phyloP scores from a whole-genome alignment of 2,888 invertebrate species.

The Ichneumon xanthorius region DNA sequence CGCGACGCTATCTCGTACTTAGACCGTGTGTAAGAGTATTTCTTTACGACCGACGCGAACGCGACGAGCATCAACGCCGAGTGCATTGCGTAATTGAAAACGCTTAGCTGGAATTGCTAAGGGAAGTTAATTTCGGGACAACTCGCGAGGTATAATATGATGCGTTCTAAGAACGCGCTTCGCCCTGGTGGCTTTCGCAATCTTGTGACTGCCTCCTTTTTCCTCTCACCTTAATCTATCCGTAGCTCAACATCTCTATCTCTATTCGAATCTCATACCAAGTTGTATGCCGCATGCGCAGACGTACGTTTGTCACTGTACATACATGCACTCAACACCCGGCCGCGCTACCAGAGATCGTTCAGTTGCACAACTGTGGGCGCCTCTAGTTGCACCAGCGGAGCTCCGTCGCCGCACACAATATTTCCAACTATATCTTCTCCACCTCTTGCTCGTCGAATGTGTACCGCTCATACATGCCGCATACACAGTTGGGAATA shows the following conservation, averaged over 20 bases:
- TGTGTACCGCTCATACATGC: conserved; percentile 26
- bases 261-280: conserved; percentile 20
- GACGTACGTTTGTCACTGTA: conserved; percentile 39
- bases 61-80: conserved; percentile 5
- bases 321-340: conserved; percentile 19
- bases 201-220: conserved; percentile 33
- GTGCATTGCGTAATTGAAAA: conserved; percentile 51
- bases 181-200: conserved; percentile 49
- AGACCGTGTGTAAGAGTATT: not conserved
- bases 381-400: conserved; percentile 12
- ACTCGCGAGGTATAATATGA: conserved; percentile 31
- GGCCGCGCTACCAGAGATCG: conserved; percentile 11
- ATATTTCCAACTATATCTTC: conserved; percentile 28
- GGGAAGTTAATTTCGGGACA: conserved; percentile 59
- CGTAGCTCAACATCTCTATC: not conserved
- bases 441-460: conserved; percentile 21
- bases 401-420: conserved; percentile 13
- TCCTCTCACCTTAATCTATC: conserved; percentile 29
- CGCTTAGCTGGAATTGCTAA: conserved; percentile 42
- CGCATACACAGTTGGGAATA: conserved; percentile 28
- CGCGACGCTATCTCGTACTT: conserved; percentile 5
- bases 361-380: conserved; percentile 37
- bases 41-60: conserved; percentile 24
- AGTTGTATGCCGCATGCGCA: conserved; percentile 7
- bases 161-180: conserved; percentile 46